Conservation (phyloP, 2,797 vertebrate species). For the Danio albolineatus region DNA sequence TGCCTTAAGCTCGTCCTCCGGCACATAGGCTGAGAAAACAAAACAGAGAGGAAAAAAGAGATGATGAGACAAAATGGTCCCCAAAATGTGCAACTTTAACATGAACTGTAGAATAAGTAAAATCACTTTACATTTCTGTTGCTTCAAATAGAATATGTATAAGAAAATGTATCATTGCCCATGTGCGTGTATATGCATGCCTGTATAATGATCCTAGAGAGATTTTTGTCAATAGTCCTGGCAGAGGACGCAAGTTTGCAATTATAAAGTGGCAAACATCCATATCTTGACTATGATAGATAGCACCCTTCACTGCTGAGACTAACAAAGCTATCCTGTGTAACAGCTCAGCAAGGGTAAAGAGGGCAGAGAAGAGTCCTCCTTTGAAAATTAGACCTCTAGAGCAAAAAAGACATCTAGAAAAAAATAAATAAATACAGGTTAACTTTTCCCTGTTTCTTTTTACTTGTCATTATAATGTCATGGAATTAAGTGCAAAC, state of each 20-base stretch:
- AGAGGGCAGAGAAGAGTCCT: conserved; percentile 61
- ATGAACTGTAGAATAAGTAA: conserved; percentile 41
- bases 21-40: conserved; percentile 91
- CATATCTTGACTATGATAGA: conserved; percentile 82
- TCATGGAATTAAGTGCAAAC: not conserved
- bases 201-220: conserved; percentile 71
- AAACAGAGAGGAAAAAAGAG: conserved; percentile 61
- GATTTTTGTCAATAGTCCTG: conserved; percentile 74
- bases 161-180: conserved; percentile 11
- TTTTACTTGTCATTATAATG: not conserved
- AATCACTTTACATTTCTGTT: conserved; percentile 7
- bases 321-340: conserved; percentile 78
- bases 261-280: conserved; percentile 81
- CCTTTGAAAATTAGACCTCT: conserved; percentile 61
- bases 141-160: conserved; percentile 5
- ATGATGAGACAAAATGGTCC: conserved; percentile 46
- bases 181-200: conserved; percentile 53
- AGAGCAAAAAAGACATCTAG: conserved; percentile 62
- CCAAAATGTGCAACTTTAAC: conserved; percentile 51
- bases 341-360: conserved; percentile 72
- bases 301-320: conserved; percentile 72
- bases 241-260: conserved; percentile 74
- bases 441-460: not conserved
- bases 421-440: conserved; percentile 49
- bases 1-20: conserved; percentile 93